Percentiles rank a stretch among this genome's conserved stretches.
phyloP scores from a whole-genome alignment of 2,113 vertebrate species.

The Lophochroa leadbeateri region DNA sequence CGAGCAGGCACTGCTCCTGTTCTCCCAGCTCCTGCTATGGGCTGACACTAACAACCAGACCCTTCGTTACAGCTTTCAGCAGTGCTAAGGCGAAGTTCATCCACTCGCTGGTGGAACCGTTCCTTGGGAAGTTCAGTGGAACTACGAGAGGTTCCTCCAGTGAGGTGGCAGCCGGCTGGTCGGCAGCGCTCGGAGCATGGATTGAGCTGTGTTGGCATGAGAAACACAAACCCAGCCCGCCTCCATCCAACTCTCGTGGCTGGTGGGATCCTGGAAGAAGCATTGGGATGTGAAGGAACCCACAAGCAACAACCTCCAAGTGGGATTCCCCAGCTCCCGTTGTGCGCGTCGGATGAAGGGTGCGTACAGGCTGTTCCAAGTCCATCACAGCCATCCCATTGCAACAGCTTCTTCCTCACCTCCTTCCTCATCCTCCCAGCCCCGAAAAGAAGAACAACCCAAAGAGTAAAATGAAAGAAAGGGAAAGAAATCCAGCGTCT shows the following conservation, averaged over 20 bases:
- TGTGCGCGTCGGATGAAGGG: rapidly evolving
- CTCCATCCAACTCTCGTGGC: rapidly evolving
- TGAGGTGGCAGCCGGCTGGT: background rate
- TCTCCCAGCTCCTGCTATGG: background rate
- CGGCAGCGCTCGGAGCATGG: background rate
- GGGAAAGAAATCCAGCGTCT: background rate
- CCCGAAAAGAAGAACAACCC: background rate
- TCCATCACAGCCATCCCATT: background rate
- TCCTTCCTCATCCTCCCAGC: background rate
- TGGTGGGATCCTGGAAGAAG: background rate
- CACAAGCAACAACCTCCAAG: background rate
- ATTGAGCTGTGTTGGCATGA: background rate
- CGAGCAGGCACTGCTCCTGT: background rate
- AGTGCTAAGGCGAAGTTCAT: background rate
- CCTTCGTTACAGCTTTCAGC: background rate
- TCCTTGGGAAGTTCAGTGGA: background rate
- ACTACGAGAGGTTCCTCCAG: background rate
- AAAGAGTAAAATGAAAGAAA: background rate
- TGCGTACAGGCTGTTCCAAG: background rate
- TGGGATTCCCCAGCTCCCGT: background rate
- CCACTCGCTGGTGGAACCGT: background rate
- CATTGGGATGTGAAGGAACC: background rate
- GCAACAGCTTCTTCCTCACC: slow-evolving; percentile 5
- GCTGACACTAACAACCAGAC: background rate
- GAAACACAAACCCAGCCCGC: background rate